These are phyloP conservation scores for Monopterus albus DNA, from an alignment of 2,113 vertebrate genomes.

Conservation along the genomic window DNA sequence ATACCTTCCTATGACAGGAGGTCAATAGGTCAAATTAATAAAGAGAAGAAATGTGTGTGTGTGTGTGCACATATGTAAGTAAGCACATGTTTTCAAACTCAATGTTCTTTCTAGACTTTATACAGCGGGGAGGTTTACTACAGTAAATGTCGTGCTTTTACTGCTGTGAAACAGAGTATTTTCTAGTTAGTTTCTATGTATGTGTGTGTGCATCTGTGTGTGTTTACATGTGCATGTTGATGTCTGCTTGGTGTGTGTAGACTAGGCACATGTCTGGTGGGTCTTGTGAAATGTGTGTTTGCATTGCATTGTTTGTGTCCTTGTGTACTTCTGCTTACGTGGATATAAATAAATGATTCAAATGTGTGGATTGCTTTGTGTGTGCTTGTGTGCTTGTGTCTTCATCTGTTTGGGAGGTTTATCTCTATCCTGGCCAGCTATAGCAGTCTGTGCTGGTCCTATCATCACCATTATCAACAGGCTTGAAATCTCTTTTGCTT, in stretches of 20 bases:
- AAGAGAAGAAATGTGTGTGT: slow-evolving; percentile 22
- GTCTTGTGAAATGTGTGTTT: slow-evolving; percentile 56
- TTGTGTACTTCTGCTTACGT: slow-evolving; percentile 29
- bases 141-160: slow-evolving; percentile 43
- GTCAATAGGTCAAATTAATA: slow-evolving; percentile 57
- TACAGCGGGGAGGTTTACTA: slow-evolving; percentile 65
- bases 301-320: slow-evolving; percentile 37
- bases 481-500: slow-evolving; percentile 62
- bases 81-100: slow-evolving; percentile 21
- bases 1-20: slow-evolving; percentile 36
- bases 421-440: slow-evolving; percentile 36
- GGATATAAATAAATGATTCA: slow-evolving; percentile 60
- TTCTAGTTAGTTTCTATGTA: not conserved
- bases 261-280: slow-evolving; percentile 27
- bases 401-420: slow-evolving; percentile 27
- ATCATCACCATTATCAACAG: slow-evolving; percentile 69
- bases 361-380: slow-evolving; percentile 42
- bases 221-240: not conserved
- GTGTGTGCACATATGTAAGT: not conserved
- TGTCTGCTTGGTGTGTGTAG: slow-evolving; percentile 1
- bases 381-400: slow-evolving; percentile 12
- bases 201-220: not conserved
- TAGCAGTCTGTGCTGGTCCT: slow-evolving; percentile 53
- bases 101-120: slow-evolving; percentile 61
- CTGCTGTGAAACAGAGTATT: slow-evolving; percentile 27